Conservation (phyloP, 2,113 vertebrate species). For the Delphinapterus leucas region DNA sequence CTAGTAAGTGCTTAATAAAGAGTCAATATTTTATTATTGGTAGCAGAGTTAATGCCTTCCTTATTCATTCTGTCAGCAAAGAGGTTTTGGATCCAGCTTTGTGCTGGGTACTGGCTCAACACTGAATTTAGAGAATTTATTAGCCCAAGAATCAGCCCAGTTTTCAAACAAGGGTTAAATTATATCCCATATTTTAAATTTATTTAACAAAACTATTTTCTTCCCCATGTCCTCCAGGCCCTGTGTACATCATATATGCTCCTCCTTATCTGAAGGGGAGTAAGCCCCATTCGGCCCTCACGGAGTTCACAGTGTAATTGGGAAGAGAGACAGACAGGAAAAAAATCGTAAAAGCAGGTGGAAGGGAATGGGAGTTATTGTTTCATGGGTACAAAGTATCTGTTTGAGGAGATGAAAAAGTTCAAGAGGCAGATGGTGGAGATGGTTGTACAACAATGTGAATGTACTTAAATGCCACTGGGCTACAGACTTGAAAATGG, state of each 20-base stretch:
- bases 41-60: neutral
- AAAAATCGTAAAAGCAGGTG: neutral
- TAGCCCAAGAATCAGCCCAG: neutral
- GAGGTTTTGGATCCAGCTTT: neutral
- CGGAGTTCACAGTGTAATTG: neutral
- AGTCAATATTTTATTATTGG: neutral
- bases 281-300: neutral
- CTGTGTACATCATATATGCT: fast-evolving
- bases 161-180: neutral
- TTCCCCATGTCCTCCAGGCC: neutral
- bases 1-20: neutral
- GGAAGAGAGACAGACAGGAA: neutral
- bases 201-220: neutral
- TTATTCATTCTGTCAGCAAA: neutral
- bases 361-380: neutral
- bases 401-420: neutral
- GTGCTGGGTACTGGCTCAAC: neutral
- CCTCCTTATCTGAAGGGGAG: neutral
- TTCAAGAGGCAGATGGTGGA: neutral
- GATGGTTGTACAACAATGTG: neutral
- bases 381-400: neutral
- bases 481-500: neutral
- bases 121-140: neutral
- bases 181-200: neutral
- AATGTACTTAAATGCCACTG: neutral